A percentile compares a stretch with the other conserved stretches of the same genome.
Conservation (phyloP, 2,113 vertebrate genomes). For the Chionodraco myersi region DNA sequence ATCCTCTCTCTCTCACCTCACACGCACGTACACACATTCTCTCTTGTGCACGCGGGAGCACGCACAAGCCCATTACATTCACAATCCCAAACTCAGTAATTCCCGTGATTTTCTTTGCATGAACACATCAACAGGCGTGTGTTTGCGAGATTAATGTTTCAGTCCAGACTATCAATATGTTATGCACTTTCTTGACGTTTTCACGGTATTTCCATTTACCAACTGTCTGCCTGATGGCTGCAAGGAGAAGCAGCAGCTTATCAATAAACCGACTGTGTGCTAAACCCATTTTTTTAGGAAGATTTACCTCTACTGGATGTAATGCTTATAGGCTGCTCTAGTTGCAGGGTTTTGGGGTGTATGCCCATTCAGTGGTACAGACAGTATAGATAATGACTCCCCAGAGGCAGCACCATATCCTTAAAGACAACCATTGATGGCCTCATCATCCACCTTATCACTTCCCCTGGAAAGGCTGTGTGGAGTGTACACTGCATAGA, state of each 20-base stretch:
- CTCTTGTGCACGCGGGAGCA: constrained; percentile 39
- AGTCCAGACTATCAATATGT: constrained; percentile 13
- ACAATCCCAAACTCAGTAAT: constrained; percentile 54
- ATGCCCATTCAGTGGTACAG: constrained; percentile 4
- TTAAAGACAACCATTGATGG: constrained; percentile 60
- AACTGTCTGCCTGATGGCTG: constrained; percentile 36
- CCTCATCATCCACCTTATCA: constrained; percentile 68
- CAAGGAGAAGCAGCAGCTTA: constrained; percentile 34
- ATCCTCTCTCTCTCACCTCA: constrained; percentile 30
- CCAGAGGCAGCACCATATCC: constrained; percentile 28
- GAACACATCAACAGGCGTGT: constrained; percentile 43
- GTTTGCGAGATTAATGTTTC: neutral
- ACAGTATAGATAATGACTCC: constrained; percentile 27
- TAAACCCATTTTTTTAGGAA: constrained; percentile 7
- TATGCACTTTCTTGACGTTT: constrained; percentile 35
- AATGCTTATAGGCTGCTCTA: constrained; percentile 6
- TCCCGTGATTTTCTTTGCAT: constrained; percentile 16
- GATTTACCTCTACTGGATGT: neutral
- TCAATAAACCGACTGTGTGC: constrained; percentile 24
- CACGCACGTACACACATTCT: constrained; percentile 27
- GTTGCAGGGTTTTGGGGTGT: neutral
- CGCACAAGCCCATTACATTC: constrained; percentile 48
- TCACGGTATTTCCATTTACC: constrained; percentile 35
- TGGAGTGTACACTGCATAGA: constrained; percentile 70
- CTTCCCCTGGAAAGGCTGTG: constrained; percentile 67